These are phyloP conservation scores for Neosalanx taihuensis DNA, from an alignment of 2,797 vertebrate genomes.

Conservation along the genomic window DNA sequence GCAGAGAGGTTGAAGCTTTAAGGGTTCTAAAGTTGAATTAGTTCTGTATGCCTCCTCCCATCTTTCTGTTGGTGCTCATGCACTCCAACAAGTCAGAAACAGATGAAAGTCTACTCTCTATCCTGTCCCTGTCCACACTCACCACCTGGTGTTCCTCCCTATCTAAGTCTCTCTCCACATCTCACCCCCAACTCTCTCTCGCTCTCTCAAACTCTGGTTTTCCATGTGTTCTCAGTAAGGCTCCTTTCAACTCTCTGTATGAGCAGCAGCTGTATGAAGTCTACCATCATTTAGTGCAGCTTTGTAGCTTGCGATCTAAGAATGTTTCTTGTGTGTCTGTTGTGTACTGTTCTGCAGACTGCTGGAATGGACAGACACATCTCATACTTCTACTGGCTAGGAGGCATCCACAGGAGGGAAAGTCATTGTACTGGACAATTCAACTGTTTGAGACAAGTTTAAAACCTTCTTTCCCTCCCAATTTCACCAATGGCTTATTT, in stretches of 20 bases:
- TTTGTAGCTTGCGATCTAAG: not conserved
- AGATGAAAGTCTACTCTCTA: slow-evolving; percentile 34
- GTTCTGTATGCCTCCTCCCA: not conserved
- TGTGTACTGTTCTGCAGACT: too few relatives aligned
- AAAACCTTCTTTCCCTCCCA: not conserved
- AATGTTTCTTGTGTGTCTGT: not conserved
- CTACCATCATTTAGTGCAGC: not conserved
- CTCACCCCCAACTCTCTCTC: slow-evolving; percentile 20
- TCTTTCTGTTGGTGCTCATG: too few relatives aligned
- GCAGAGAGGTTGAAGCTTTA: slow-evolving; percentile 13
- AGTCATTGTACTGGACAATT: too few relatives aligned
- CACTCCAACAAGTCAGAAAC: not conserved
- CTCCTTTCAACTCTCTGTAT: not conserved
- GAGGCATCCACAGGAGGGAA: too few relatives aligned
- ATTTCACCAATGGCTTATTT: too few relatives aligned
- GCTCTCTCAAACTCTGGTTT: not conserved
- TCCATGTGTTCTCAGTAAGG: not conserved
- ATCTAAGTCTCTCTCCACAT: not conserved
- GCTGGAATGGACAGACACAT: too few relatives aligned
- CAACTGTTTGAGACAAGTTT: too few relatives aligned
- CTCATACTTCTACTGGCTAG: too few relatives aligned
- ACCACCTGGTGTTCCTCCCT: slow-evolving; percentile 41
- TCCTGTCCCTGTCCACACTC: slow-evolving; percentile 18
- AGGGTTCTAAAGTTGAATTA: not conserved
- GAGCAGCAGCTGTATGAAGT: slow-evolving; percentile 4